Percentiles rank a stretch among this genome's conserved stretches.
phyloP scores from a whole-genome alignment of 2,113 vertebrate genomes.

The Pelmatolapia mariae region DNA sequence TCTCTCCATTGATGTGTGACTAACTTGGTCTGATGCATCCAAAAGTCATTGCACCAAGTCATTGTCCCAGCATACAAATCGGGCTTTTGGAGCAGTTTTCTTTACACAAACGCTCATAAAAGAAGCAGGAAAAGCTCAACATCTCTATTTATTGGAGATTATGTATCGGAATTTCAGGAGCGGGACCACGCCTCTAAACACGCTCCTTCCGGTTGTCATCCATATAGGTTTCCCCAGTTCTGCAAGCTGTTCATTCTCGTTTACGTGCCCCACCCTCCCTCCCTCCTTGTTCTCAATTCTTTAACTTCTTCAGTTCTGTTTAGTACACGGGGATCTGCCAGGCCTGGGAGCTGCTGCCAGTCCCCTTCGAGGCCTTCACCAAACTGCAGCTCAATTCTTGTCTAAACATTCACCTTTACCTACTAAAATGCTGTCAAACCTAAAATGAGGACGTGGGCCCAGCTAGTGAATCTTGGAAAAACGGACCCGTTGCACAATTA shows the following conservation, averaged over 20 bases:
- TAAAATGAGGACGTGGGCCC: not conserved
- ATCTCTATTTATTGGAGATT: not conserved
- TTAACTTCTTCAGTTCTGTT: too few species aligned
- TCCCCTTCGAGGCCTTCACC: not conserved
- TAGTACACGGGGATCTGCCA: not conserved
- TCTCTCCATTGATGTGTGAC: not conserved
- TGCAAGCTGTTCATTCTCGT: not conserved
- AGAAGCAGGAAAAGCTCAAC: not conserved
- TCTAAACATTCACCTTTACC: not conserved
- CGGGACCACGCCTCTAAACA: not conserved
- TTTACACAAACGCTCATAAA: not conserved
- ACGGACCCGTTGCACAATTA: accelerated
- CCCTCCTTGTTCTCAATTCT: too few species aligned
- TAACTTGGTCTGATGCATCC: not conserved
- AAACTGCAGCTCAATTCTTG: not conserved
- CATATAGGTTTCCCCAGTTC: not conserved
- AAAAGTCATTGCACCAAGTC: not conserved
- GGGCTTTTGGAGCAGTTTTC: not conserved
- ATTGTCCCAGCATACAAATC: not conserved
- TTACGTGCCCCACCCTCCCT: not conserved
- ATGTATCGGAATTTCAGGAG: not conserved
- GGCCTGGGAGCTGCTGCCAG: not conserved
- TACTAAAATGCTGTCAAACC: not conserved
- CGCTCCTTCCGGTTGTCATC: not conserved
- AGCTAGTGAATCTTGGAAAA: not conserved